Evolutionary conservation across 2,113 vertebrate genomes (phyloP).

Genomic region (Aramus guarauna): DNA sequence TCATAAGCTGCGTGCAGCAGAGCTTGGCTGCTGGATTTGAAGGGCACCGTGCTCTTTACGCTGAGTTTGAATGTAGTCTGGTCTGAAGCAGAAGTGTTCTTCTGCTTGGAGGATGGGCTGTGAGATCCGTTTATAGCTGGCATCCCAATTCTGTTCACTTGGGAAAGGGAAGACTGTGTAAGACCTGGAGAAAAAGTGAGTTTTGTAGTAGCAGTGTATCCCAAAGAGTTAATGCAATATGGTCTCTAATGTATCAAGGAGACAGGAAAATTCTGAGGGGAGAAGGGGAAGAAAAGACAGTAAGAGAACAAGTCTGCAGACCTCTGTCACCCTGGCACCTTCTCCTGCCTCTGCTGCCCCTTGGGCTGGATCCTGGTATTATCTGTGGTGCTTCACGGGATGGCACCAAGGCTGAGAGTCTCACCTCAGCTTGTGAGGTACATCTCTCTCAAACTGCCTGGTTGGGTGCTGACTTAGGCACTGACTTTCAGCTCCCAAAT

Average conservation of each 20-base stretch:
- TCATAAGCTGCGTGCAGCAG: neutral
- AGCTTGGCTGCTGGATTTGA: neutral
- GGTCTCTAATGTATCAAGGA: neutral
- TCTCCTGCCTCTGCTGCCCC: neutral
- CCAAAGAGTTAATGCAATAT: neutral
- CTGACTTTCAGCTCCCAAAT: neutral
- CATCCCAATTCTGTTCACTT: neutral
- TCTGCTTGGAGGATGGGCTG: neutral
- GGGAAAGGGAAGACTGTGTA: neutral
- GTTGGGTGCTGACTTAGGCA: neutral
- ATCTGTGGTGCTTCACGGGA: neutral
- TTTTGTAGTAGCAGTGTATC: neutral
- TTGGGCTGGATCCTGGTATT: neutral
- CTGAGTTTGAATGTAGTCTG: neutral
- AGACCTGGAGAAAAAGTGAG: neutral
- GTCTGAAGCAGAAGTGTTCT: neutral
- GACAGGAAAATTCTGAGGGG: neutral
- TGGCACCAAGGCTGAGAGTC: neutral
- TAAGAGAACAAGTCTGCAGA: neutral
- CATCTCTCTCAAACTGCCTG: neutral
- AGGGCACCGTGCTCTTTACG: neutral
- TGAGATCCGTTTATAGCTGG: neutral
- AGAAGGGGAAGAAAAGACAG: neutral
- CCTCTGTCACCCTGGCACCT: neutral
- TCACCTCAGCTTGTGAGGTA: neutral